Evolutionary conservation across 2,888 invertebrate species (phyloP), one percentile per base, ranked within the genome.

Genomic region (Branchipolynoe longqiensis): DNA sequence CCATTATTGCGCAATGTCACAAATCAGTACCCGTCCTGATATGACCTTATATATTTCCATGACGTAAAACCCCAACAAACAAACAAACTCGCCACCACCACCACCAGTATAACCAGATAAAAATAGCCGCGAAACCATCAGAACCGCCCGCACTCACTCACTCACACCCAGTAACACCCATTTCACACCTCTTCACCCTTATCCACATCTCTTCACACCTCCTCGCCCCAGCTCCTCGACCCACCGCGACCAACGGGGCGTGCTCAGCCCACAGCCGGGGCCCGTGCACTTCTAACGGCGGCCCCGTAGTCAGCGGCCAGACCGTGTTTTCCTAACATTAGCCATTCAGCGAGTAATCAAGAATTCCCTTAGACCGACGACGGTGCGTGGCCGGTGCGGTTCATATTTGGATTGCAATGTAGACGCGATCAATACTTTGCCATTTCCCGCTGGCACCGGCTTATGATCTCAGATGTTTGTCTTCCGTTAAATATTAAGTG

Each of bases 331-430:
- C 54, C 14, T 25, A 25, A 48, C 78, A 78, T 78, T 78, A 78
- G 25, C 78, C 31, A 78, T 78, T 78, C 78, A 78, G 18, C 48
- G 3, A 31, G 4, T 54, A 12, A 78, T 78, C 78, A 78, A 48
- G 31, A 41, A 54, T 41, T 78, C 48, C 25, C 78, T 69, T 36
- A 69, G 69, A 69, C 69, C 25, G 8, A 69, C 33, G 69, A 36
- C 38, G 22, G 6, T 14, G 33, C 69, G 8, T 38, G n/a, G 22
- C 14, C 41, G 22, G 48, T 18, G 14, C 12, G 78, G n/a, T 28
- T 78, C 41, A 78, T 78, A 78, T 78, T 78, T 78, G 78, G 54
- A 78, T 78, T 31, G 78, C 78, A 78, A 78, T 78, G 78, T 25
- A 25, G 28, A 28, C 48, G 28, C 78, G 48, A 78, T 78, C 78